Percentiles rank a stretch among this genome's conserved stretches.
phyloP scores from a whole-genome alignment of 2,888 invertebrate genomes.

The Drosophila histrio region DNA sequence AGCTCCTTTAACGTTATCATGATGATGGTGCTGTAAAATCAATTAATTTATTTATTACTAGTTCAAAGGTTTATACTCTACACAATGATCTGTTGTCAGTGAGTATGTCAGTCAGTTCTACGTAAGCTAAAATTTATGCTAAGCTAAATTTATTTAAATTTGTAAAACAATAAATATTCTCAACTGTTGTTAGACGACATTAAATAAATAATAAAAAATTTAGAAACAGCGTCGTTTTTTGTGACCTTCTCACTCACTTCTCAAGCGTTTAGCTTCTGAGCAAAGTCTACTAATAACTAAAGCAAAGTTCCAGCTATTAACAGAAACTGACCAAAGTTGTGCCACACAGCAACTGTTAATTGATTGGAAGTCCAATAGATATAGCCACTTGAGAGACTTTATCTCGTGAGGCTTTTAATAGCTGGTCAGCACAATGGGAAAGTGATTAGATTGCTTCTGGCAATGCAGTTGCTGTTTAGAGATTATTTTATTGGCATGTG shows the following conservation, averaged over 20 bases:
- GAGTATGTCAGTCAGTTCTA: too few relatives aligned
- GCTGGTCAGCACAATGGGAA: neutral
- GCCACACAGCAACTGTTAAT: constrained; percentile 19
- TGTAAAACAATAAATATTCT: too few relatives aligned
- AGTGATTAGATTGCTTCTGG: constrained; percentile 26
- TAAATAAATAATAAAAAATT: too few relatives aligned
- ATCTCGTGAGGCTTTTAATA: constrained; percentile 6
- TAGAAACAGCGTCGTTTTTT: neutral
- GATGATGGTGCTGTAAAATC: constrained; percentile 60
- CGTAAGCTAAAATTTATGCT: too few relatives aligned
- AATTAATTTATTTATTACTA: too few relatives aligned
- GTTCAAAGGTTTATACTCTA: too few relatives aligned
- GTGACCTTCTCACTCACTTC: constrained; percentile 18
- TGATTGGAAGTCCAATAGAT: constrained; percentile 6
- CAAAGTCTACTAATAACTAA: constrained; percentile 20
- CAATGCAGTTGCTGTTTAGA: constrained; percentile 25
- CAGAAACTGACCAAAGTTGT: constrained; percentile 1
- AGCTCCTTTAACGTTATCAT: constrained; percentile 81
- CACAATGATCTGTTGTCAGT: neutral
- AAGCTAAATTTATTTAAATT: too few relatives aligned
- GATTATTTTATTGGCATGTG: constrained; percentile 23
- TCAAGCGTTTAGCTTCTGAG: constrained; percentile 1
- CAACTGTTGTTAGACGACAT: too few relatives aligned
- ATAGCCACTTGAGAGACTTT: neutral
- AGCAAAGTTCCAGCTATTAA: constrained; percentile 8